Evolutionary conservation across 1,140 invertebrate genomes (phyloP).

Genomic region (Ostrea edulis): DNA sequence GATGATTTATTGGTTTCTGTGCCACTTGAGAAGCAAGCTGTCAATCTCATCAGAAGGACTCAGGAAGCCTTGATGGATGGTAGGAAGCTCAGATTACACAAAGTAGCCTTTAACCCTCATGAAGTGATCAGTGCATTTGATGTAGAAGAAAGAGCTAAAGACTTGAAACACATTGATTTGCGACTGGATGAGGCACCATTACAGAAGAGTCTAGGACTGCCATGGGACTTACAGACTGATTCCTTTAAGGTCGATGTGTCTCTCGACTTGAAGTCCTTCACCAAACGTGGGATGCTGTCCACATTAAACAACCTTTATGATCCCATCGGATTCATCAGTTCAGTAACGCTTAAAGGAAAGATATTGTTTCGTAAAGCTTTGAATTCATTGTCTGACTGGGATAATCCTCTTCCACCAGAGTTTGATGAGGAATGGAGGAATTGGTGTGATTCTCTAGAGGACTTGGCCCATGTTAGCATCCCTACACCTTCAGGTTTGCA

Average conservation of each 20-base stretch:
- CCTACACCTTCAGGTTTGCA: background rate
- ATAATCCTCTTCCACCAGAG: constrained; percentile 49
- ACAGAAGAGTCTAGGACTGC: constrained; percentile 54
- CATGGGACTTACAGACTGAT: constrained; percentile 53
- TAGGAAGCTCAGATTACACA: constrained; percentile 52
- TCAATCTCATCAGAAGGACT: constrained; percentile 42
- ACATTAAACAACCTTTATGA: constrained; percentile 54
- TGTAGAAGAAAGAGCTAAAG: constrained; percentile 24
- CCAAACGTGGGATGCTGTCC: constrained; percentile 51
- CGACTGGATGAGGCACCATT: constrained; percentile 45
- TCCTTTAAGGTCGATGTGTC: constrained; percentile 41
- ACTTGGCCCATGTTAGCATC: constrained; percentile 38
- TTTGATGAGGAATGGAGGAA: constrained; percentile 45
- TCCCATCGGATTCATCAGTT: constrained; percentile 55
- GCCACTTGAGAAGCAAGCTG: background rate
- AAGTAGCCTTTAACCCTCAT: constrained; percentile 49
- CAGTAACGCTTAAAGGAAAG: constrained; percentile 54
- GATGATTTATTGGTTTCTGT: constrained; percentile 49
- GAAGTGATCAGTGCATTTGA: constrained; percentile 42
- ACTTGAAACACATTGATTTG: constrained; percentile 47
- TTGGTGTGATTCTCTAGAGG: constrained; percentile 40
- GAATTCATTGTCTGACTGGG: constrained; percentile 49
- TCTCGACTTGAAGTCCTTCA: constrained; percentile 47
- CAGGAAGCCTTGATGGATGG: constrained; percentile 24
- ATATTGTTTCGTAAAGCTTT: constrained; percentile 46